phyloP scores from a whole-genome alignment of 2,797 vertebrate genomes.

The Artibeus lituratus region DNA sequence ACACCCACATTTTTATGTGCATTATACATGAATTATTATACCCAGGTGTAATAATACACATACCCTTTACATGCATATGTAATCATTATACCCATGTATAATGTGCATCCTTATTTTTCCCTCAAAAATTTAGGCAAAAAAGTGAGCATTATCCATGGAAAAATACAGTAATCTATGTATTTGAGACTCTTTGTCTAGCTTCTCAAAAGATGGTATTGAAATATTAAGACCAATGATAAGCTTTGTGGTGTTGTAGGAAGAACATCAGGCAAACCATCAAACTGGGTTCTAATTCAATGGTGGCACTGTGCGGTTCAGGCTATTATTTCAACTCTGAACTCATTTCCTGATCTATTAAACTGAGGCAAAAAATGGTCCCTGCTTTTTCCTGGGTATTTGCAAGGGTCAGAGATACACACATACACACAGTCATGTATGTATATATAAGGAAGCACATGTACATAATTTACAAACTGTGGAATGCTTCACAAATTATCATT shows the following conservation, averaged over 20 bases:
- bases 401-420: background rate
- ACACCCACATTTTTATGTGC: too few relatives aligned
- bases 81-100: too few relatives aligned
- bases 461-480: background rate
- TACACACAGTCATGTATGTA: background rate
- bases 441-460: background rate
- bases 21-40: too few relatives aligned
- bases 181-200: background rate
- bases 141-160: too few relatives aligned
- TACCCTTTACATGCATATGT: too few relatives aligned
- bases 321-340: background rate
- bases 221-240: background rate
- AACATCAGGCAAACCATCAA: background rate
- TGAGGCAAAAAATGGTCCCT: background rate
- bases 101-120: too few relatives aligned
- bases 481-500: background rate
- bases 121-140: too few relatives aligned
- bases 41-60: too few relatives aligned
- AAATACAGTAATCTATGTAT: background rate
- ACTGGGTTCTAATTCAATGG: background rate
- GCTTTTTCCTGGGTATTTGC: background rate
- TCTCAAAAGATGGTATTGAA: background rate
- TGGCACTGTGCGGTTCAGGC: background rate
- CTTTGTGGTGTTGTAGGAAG: background rate
- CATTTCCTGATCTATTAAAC: background rate